phyloP scores from a whole-genome alignment of 1,140 invertebrate genomes.

The Calliopsis andreniformis region DNA sequence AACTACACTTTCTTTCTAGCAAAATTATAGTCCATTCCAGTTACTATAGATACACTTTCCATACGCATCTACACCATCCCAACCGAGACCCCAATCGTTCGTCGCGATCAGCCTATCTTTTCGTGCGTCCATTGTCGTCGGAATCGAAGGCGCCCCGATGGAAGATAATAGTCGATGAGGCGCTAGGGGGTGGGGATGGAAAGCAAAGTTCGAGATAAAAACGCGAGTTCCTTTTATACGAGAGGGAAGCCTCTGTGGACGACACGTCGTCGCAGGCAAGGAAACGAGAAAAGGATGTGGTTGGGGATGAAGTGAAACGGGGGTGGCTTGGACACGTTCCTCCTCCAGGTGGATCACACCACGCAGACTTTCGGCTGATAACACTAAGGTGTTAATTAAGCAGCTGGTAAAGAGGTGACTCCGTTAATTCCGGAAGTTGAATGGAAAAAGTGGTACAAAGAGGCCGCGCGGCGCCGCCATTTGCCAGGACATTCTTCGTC shows the following conservation, averaged over 20 bases:
- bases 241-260: slow-evolving; percentile 23
- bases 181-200: not conserved
- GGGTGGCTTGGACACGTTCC: not conserved
- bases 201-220: not conserved
- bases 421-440: slow-evolving; percentile 48
- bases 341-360: not conserved
- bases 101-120: not conserved
- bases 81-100: no score
- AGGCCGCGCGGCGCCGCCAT: not conserved
- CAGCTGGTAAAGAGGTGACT: slow-evolving; percentile 43
- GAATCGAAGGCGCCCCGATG: slow-evolving; percentile 19
- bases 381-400: slow-evolving; percentile 65
- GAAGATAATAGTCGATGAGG: slow-evolving; percentile 15
- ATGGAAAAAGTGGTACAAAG: slow-evolving; percentile 44
- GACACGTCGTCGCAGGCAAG: slow-evolving; percentile 32
- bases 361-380: slow-evolving; percentile 34
- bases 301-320: not conserved
- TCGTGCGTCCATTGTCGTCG: not conserved
- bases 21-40: no score
- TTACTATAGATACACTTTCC: no score
- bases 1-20: no score
- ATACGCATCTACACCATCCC: no score
- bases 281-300: slow-evolving; percentile 23
- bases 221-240: slow-evolving; percentile 14
- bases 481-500: not conserved